Conservation (phyloP, 2,888 invertebrate genomes). For the Synanthedon andrenaeformis region DNA sequence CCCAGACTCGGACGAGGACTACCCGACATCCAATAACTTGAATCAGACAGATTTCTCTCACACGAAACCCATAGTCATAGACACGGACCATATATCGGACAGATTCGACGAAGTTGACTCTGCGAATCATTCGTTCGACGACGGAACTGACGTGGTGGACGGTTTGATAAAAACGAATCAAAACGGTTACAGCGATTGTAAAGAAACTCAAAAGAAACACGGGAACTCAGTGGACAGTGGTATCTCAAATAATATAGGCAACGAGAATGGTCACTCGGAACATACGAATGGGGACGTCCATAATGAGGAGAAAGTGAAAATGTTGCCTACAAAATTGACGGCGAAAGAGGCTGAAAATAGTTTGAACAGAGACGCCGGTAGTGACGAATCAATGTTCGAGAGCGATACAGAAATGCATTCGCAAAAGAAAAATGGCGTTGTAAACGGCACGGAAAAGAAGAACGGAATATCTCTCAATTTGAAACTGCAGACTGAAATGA, state of each 20-base stretch:
- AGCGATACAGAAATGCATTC: constrained; percentile 46
- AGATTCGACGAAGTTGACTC: constrained; percentile 46
- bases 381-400: constrained; percentile 53
- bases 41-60: constrained; percentile 62
- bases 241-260: constrained; percentile 44
- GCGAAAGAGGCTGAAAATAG: constrained; percentile 43
- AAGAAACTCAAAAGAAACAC: constrained; percentile 36
- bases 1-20: constrained; percentile 55
- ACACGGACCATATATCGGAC: constrained; percentile 45
- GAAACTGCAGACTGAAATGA: constrained; percentile 59
- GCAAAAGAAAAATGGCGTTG: constrained; percentile 25
- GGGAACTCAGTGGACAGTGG: constrained; percentile 60
- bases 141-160: constrained; percentile 54
- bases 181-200: constrained; percentile 25
- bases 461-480: constrained; percentile 56
- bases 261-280: constrained; percentile 18
- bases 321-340: constrained; percentile 38
- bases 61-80: constrained; percentile 58
- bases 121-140: constrained; percentile 58
- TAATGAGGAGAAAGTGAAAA: constrained; percentile 19
- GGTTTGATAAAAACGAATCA: constrained; percentile 32
- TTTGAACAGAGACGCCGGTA: constrained; percentile 36
- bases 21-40: constrained; percentile 57
- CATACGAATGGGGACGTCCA: constrained; percentile 17
- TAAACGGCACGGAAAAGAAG: constrained; percentile 34